Percentiles rank a stretch among this genome's conserved stretches.
phyloP scores from a whole-genome alignment of 2,888 invertebrate genomes.

The Fragum whitleyi region DNA sequence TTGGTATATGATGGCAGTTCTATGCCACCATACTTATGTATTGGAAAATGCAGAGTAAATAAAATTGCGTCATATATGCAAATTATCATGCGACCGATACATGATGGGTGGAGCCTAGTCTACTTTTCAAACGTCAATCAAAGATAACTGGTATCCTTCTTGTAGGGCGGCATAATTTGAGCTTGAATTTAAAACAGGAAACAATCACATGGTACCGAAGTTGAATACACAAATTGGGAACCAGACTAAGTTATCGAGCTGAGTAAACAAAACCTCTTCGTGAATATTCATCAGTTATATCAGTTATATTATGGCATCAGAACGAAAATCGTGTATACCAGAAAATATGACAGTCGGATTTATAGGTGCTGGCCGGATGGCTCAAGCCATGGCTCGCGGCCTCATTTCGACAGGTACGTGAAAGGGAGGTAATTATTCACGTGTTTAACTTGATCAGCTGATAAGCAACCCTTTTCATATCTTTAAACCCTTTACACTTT shows the following conservation, averaged over 20 bases:
- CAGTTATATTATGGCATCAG: conserved; percentile 41
- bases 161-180: neutral
- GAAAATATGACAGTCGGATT: conserved; percentile 81
- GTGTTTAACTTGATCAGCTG: neutral
- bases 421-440: conserved; percentile 21
- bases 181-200: neutral
- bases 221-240: neutral
- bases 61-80: conserved; percentile 25
- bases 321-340: conserved; percentile 39
- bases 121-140: conserved; percentile 20
- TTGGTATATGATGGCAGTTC: too few relatives aligned
- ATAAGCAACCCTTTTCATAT: neutral
- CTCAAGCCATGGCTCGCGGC: conserved; percentile 83
- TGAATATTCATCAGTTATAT: conserved; percentile 33
- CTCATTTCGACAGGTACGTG: conserved; percentile 81
- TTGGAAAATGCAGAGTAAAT: too few relatives aligned
- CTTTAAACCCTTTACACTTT: neutral
- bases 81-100: neutral
- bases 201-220: neutral
- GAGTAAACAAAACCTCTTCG: conserved; percentile 21
- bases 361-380: conserved; percentile 84
- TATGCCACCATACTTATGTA: too few relatives aligned
- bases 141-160: neutral
- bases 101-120: conserved; percentile 16
- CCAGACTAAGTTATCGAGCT: neutral